Evolutionary conservation across 1,140 invertebrate species (phyloP), one percentile per base, ranked within the genome.

Genomic region (Atta colombica): DNA sequence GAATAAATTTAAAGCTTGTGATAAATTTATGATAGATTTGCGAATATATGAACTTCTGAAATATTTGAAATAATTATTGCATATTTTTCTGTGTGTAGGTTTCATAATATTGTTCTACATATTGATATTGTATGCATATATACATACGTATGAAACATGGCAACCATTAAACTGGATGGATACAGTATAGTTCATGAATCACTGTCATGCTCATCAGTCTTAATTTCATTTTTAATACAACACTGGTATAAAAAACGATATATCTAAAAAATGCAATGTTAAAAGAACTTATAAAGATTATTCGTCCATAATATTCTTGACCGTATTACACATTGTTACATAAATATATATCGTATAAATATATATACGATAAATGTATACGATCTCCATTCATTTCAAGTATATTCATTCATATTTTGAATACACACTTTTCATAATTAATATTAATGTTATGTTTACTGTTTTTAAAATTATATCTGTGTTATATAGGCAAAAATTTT

Each of bases 181-280:
- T 28, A 53, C 8, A 81, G 31, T 55, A 35, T 53, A 68, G 58
- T 81, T 74, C 21, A 75, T 51, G 14, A 71, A 51, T 49, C 49
- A 14, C 21, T 18, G 39, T 75, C 28, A 81, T 71, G 53, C n/a
- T 74, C 14, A 51, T 84, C 80, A 84, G 80, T 84, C 80, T 84
- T 75, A 49, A 16, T 35, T 51, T 63, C 35, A 77, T 53, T 65
- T 35, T 68, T 80, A 58, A 58, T 80, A 60, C 7, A 77, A 66
- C 18, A 68, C 25, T 60, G 14, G 14, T 84, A 35, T n/a, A 35
- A 75, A 84, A 75, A 75, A 18, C 35, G 45, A 49, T 58, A n/a
- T 28, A 60, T 80, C 5, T 63, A 63, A 28, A 39, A 82, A 60
- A 25, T 18, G 39, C 39, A 45, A 1, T n/a, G 2, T 35, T 78